Base-by-base conservation (phyloP, 37 sponge, comb jelly and placozoan species). In the Halichondria panicea region DNA sequence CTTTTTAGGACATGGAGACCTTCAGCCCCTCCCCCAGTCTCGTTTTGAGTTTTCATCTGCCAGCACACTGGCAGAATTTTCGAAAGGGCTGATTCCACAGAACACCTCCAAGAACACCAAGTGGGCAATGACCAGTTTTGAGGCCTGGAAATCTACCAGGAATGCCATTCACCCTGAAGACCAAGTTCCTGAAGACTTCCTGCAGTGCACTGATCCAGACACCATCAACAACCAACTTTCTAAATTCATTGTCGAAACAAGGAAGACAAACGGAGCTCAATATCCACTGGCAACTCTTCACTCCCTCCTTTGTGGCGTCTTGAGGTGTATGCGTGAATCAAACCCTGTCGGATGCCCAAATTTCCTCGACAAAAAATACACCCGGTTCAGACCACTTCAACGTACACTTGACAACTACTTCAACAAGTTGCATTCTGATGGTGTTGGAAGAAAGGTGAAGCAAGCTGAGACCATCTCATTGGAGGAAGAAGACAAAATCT, bases 341-440 rank as follows among this genome's bases (percentile, higher is more conserved):
- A 55, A 74, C 13, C 60, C 60, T 7, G 4, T 22, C 2, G n/a
- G 24, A 15, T 27, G 48, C 8, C 68, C 68, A 22, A 78, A 66
- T 18, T 78, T 78, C 36, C 40, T 78, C 25, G 39, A 78, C 68
- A 78, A 66, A 38, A 52, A 78, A 28, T n/a, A 67, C 30, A 5
- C 34, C 24, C 33, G 68, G 4, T 78, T 78, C 38, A 67, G 55
- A 28, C 42, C 37, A 0, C 58, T 76, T 39, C 50, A 63, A 8
- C 32, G 28, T 50, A 63, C 66, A 34, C 54, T 43, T 63, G 66
- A 76, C 32, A 27, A 15, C 12, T 21, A 34, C 33, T 74, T 59
- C 62, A 56, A 43, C 12, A 18, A 46, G 15, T 50, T 74, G 44
- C 75, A 30, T 32, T 37, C 32, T 43, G 30, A 46, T 46, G 50